Conservation (phyloP, 2,797 vertebrate species). For the Microctenopoma lineatum region DNA sequence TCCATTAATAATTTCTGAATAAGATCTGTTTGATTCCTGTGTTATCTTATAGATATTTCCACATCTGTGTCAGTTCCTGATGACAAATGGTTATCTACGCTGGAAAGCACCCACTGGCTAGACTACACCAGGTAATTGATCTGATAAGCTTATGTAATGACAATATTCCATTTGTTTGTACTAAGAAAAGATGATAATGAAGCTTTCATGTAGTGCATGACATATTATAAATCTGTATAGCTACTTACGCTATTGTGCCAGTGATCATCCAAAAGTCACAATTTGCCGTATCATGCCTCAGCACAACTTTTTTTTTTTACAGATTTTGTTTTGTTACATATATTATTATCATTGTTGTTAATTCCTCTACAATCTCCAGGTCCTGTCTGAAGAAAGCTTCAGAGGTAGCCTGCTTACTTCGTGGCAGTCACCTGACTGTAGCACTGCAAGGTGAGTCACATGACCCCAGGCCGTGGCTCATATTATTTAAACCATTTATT, state of each 20-base stretch:
- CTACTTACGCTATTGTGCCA: too few species aligned
- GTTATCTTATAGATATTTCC: conserved; percentile 78
- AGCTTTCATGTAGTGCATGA: too few species aligned
- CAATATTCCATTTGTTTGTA: background rate
- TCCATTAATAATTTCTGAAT: background rate
- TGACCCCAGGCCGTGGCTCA: conserved; percentile 52
- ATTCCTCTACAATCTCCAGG: conserved; percentile 68
- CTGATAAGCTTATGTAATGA: background rate
- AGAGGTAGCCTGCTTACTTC: conserved; percentile 88
- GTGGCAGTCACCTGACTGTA: conserved; percentile 86
- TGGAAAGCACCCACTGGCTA: conserved; percentile 92
- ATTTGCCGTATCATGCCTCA: too few species aligned
- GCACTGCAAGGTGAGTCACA: conserved; percentile 91
- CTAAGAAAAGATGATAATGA: too few species aligned
- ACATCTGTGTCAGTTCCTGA: conserved; percentile 84
- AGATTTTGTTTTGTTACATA: background rate
- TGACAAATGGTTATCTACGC: conserved; percentile 93
- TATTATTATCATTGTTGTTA: background rate
- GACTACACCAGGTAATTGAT: conserved; percentile 88
- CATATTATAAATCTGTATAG: too few species aligned
- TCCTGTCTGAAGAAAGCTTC: conserved; percentile 90
- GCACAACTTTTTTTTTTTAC: too few species aligned
- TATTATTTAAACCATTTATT: conserved; percentile 63
- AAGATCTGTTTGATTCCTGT: conserved; percentile 1
- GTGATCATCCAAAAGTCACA: too few species aligned